These are phyloP conservation scores for Plodia interpunctella DNA, from an alignment of 1,140 invertebrate species.

Conservation along the genomic window DNA sequence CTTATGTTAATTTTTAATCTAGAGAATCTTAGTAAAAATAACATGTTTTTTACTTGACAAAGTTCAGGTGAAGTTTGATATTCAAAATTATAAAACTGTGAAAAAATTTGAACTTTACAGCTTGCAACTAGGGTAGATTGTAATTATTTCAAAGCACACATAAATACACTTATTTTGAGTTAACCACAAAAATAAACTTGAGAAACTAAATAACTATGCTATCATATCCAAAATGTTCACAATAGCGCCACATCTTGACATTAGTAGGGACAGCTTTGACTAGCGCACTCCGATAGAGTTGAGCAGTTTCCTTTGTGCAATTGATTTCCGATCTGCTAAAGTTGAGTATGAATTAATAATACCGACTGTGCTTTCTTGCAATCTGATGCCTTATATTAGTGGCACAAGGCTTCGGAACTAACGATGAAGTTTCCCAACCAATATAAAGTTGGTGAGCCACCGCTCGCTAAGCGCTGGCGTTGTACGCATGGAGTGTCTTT, in stretches of 20 bases:
- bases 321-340: constrained; percentile 13
- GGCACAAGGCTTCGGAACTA: constrained; percentile 10
- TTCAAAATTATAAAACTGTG: too few species aligned
- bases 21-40: too few species aligned
- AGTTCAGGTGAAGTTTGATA: too few species aligned
- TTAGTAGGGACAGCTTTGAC: not conserved
- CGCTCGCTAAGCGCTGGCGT: constrained; percentile 61
- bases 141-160: too few species aligned
- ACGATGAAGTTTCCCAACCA: constrained; percentile 2
- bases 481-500: constrained; percentile 70
- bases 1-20: too few species aligned
- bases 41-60: too few species aligned
- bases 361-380: constrained; percentile 21
- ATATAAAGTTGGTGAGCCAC: constrained; percentile 60
- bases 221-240: too few species aligned
- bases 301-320: not conserved
- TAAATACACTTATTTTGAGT: too few species aligned
- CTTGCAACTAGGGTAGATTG: too few species aligned
- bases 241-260: not conserved
- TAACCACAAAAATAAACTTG: too few species aligned
- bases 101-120: too few species aligned
- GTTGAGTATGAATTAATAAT: constrained; percentile 19
- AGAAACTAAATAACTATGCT: too few species aligned
- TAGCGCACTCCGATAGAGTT: not conserved
- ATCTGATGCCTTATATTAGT: constrained; percentile 30